A percentile compares a stretch with the other conserved stretches of the same genome.
Conservation (phyloP, 1,140 invertebrate genomes). For the Papilio polytes region DNA sequence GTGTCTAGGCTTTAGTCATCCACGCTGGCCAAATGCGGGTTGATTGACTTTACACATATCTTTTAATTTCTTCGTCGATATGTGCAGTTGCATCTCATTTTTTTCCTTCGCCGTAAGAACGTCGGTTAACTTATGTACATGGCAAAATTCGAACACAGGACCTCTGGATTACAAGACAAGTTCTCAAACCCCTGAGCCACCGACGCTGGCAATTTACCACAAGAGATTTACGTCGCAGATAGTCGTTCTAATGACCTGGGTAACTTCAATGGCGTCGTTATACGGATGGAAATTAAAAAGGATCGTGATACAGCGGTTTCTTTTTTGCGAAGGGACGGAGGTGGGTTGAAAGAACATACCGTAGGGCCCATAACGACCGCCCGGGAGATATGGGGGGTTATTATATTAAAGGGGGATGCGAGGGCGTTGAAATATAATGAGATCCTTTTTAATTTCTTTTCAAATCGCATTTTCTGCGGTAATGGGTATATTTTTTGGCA, state of each 20-base stretch:
- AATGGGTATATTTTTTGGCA: slow-evolving; percentile 55
- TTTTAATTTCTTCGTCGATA: too few relatives aligned
- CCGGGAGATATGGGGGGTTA: slow-evolving; percentile 71
- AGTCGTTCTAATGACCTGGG: slow-evolving; percentile 70
- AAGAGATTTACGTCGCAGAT: slow-evolving; percentile 71
- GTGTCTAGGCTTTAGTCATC: too few relatives aligned
- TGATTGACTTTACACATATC: too few relatives aligned
- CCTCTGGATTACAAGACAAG: too few relatives aligned
- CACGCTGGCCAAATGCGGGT: too few relatives aligned
- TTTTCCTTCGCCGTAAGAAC: too few relatives aligned
- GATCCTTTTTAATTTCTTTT: slow-evolving; percentile 76
- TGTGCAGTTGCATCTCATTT: too few relatives aligned
- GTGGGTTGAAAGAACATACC: slow-evolving; percentile 77
- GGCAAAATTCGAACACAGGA: too few relatives aligned
- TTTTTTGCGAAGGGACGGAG: slow-evolving; percentile 73
- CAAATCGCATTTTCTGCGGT: slow-evolving; percentile 68
- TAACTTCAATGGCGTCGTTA: slow-evolving; percentile 76
- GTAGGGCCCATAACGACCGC: slow-evolving; percentile 70
- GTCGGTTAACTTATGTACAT: too few relatives aligned
- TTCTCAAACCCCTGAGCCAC: too few relatives aligned
- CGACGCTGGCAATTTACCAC: slow-evolving; percentile 59
- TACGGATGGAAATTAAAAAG: slow-evolving; percentile 77
- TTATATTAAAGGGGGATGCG: slow-evolving; percentile 66
- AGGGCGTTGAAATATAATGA: slow-evolving; percentile 75
- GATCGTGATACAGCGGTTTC: slow-evolving; percentile 79